Base-by-base conservation (phyloP, 2,797 vertebrate species). In the Cheirogaleus major region DNA sequence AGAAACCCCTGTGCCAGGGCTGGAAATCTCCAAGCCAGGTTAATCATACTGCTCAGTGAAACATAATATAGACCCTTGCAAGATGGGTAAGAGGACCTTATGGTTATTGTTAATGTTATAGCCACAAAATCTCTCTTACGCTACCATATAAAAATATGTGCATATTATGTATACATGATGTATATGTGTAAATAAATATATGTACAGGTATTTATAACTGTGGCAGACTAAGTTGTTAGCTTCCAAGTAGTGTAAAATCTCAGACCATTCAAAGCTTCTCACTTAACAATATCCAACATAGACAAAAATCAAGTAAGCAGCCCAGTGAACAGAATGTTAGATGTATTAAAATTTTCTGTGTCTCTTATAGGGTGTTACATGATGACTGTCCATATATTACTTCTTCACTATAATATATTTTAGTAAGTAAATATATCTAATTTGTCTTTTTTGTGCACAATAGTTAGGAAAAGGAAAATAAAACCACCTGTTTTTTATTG, bases 41-140 rank as follows among this genome's bases (percentile, higher is more conserved):
- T 48, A 23, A 50, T n/a, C 30, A 69, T 1, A 9, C 35, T 43
- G 4, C 38, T 32, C 23, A 45, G 41, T 25, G 22, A 45, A 32
- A 45, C 17, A 43, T 59, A 38, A 17, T 25, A 22, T 30, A n/a
- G 11, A 3, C 6, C 6, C 22, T 35, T 38, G 5, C 1, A 20
- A 20, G 25, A 41, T 50, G 4, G n/a, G 41, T 15, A 7, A 18
- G 11, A 14, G 15, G 12, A 11, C 35, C 23, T 59, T 20, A 18
- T 4, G 10, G 10, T 6, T 35, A 0, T 52, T 30, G 8, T 63
- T 52, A 22, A 41, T 22, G n/a, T 38, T 63, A 23, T 0, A 22
- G 27, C 32, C 61, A 52, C 18, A n/a, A n/a, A 8, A 12, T 30
- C 7, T 32, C 27, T 65, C 4, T 11, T 30, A 35, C 30, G 30